phyloP scores from a whole-genome alignment of 2,888 invertebrate species.

The Cosmia pyralina region DNA sequence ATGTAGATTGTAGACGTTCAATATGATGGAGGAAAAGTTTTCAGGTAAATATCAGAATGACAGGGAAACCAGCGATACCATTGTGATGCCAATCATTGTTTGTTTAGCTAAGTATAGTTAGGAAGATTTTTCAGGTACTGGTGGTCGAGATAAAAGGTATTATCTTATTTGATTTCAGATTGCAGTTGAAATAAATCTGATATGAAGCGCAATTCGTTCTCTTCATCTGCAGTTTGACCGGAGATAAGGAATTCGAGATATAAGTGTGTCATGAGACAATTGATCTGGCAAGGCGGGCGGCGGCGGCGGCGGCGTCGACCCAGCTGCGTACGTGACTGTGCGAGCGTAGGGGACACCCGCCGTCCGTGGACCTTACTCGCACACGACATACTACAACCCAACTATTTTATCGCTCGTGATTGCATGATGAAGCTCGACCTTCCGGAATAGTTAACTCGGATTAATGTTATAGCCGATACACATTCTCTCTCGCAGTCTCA shows the following conservation, averaged over 20 bases:
- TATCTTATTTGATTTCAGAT: constrained; percentile 35
- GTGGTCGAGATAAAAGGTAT: constrained; percentile 28
- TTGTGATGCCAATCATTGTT: constrained; percentile 24
- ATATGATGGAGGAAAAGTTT: constrained; percentile 58
- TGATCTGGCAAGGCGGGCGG: constrained; percentile 68
- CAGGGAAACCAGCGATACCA: constrained; percentile 13
- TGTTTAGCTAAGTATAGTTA: constrained; percentile 8
- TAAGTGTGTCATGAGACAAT: constrained; percentile 52
- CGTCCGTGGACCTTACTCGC: constrained; percentile 74
- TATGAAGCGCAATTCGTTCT: constrained; percentile 19
- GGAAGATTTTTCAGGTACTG: constrained; percentile 3
- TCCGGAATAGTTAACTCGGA: constrained; percentile 38
- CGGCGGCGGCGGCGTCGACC: constrained; percentile 58
- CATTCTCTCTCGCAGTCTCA: constrained; percentile 33
- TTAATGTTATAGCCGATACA: constrained; percentile 29
- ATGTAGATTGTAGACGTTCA: constrained; percentile 37
- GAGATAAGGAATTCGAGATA: constrained; percentile 42
- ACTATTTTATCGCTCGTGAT: constrained; percentile 64
- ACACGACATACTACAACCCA: constrained; percentile 49
- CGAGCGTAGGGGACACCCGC: constrained; percentile 69
- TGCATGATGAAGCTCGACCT: constrained; percentile 49
- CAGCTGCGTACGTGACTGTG: constrained; percentile 81
- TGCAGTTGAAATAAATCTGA: constrained; percentile 8
- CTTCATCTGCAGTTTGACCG: constrained; percentile 35
- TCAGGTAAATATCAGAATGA: constrained; percentile 44